A percentile compares a stretch with the other conserved stretches of the same genome.
Evolutionary conservation across 2,888 invertebrate genomes (phyloP).

Genomic region (Apeira syringaria): DNA sequence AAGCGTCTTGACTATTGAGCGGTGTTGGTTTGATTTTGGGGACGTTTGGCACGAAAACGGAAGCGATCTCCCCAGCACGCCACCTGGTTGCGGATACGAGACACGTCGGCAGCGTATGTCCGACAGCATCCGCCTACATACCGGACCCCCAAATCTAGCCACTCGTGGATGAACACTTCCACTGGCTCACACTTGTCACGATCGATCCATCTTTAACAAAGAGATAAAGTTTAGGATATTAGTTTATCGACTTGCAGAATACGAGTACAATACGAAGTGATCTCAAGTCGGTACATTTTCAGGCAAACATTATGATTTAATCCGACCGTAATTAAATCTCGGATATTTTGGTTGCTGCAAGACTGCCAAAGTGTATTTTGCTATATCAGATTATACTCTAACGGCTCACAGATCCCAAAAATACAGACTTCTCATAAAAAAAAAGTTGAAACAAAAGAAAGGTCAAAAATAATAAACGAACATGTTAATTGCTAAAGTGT

Average conservation of each 20-base stretch:
- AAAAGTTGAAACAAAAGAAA: background rate
- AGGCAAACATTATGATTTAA: too few relatives aligned
- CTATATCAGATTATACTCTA: too few relatives aligned
- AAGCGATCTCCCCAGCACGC: slow-evolving; percentile 73
- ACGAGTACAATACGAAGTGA: too few relatives aligned
- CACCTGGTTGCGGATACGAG: slow-evolving; percentile 87
- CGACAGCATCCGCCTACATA: slow-evolving; percentile 97
- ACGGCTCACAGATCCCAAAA: too few relatives aligned
- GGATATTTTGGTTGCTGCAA: too few relatives aligned
- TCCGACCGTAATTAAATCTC: too few relatives aligned
- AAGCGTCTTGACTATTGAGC: slow-evolving; percentile 31
- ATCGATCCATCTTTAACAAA: slow-evolving; percentile 86
- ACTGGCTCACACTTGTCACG: slow-evolving; percentile 88
- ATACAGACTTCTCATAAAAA: too few relatives aligned
- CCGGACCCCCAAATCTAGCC: slow-evolving; percentile 91
- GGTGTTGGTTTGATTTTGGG: slow-evolving; percentile 37
- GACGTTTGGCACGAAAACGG: slow-evolving; percentile 58
- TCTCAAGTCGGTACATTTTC: too few relatives aligned
- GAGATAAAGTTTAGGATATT: background rate
- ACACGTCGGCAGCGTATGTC: slow-evolving; percentile 92
- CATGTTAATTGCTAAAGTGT: background rate
- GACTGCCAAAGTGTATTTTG: too few relatives aligned
- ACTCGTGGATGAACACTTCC: slow-evolving; percentile 88
- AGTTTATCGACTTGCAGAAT: too few relatives aligned
- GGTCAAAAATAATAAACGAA: background rate